Conservation (phyloP, 2,797 vertebrate genomes). For the Neopelma chrysocephalum region DNA sequence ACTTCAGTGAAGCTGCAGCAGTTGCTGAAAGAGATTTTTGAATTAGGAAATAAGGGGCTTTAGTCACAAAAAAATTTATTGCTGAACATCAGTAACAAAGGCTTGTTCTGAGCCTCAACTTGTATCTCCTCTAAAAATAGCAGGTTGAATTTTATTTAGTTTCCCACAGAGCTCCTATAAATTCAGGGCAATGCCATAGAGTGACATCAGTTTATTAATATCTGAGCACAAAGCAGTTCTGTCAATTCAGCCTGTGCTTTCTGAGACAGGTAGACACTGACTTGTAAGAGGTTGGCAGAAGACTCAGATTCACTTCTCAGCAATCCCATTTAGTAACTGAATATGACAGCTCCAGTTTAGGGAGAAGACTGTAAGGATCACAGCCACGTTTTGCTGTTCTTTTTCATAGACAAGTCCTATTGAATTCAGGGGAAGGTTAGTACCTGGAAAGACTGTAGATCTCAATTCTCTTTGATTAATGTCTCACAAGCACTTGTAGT, state of each 20-base stretch:
- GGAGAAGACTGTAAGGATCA: background rate
- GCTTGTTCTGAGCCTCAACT: background rate
- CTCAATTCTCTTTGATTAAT: background rate
- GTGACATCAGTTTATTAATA: background rate
- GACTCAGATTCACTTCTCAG: slow-evolving; percentile 7
- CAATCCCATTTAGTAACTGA: background rate
- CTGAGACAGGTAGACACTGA: background rate
- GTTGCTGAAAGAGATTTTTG: background rate
- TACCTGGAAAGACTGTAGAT: background rate
- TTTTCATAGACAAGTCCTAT: background rate
- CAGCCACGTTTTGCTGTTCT: background rate
- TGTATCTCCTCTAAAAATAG: background rate
- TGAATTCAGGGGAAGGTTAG: background rate
- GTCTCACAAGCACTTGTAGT: background rate
- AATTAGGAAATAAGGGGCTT: background rate
- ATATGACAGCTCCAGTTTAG: slow-evolving; percentile 11
- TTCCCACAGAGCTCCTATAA: background rate
- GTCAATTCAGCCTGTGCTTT: slow-evolving; percentile 24
- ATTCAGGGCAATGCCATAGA: slow-evolving; percentile 14
- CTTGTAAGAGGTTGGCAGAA: slow-evolving; percentile 48
- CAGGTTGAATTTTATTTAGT: slow-evolving; percentile 4
- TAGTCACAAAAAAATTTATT: background rate
- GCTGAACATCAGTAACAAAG: background rate
- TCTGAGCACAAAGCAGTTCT: slow-evolving; percentile 10
- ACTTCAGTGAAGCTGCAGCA: background rate